A percentile compares a stretch with the other conserved stretches of the same genome.
Evolutionary conservation across 2,113 vertebrate species (phyloP).

Genomic region (Sigmodon hispidus): DNA sequence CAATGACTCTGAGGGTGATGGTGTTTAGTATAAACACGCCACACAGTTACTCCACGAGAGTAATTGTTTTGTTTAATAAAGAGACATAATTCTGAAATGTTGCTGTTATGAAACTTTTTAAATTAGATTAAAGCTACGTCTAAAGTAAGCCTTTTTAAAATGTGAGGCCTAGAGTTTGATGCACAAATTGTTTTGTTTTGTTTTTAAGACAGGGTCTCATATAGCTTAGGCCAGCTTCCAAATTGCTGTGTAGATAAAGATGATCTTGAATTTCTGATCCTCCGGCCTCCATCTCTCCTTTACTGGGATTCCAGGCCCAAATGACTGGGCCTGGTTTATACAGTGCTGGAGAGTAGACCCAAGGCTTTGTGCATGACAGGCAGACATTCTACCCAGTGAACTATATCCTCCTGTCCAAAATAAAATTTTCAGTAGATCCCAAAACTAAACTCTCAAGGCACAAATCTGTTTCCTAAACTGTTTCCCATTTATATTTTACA

Average conservation of each 20-base stretch:
- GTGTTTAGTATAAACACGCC: not conserved
- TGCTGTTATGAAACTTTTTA: constrained; percentile 1
- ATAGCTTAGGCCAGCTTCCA: not conserved
- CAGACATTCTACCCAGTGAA: not conserved
- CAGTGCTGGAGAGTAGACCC: not conserved
- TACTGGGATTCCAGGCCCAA: not conserved
- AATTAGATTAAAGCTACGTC: constrained; percentile 39
- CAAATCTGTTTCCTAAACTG: not conserved
- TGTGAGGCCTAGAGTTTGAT: not conserved
- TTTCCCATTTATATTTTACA: not conserved
- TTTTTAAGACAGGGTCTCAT: not conserved
- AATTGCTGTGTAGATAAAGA: not conserved
- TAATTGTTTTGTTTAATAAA: constrained; percentile 5
- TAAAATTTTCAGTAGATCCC: not conserved
- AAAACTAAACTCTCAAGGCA: not conserved
- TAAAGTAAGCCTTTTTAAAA: constrained; percentile 26
- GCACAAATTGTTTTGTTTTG: not conserved
- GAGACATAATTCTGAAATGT: constrained; percentile 17
- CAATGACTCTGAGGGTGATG: not conserved
- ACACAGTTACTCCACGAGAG: not conserved
- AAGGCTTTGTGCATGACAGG: not conserved
- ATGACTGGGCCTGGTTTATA: not conserved
- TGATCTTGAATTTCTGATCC: not conserved
- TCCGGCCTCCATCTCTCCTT: not conserved
- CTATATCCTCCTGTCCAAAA: not conserved